Evolutionary conservation across 2,888 invertebrate species (phyloP).

Genomic region (Timema podura): DNA sequence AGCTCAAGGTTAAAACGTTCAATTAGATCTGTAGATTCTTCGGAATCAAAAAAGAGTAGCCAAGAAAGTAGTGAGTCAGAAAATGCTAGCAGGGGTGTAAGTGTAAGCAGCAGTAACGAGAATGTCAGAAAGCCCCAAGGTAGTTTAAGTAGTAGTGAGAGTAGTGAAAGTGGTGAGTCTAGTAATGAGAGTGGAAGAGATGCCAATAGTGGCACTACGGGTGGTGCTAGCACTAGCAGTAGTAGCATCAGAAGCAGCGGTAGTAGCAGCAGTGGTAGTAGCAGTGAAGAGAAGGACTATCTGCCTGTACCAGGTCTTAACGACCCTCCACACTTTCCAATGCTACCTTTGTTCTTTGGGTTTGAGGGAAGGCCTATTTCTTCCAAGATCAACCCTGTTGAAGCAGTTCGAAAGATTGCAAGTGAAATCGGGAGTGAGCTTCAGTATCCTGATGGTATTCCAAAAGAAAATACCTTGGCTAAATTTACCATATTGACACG

Average conservation of each 20-base stretch:
- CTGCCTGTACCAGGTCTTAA: conserved; percentile 24
- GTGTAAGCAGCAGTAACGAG: neutral
- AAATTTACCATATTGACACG: conserved; percentile 59
- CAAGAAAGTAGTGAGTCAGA: neutral
- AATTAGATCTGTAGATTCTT: no score
- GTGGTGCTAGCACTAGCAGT: conserved; percentile 20
- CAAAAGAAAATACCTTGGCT: conserved; percentile 54
- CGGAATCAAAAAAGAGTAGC: no score
- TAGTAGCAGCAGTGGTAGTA: neutral
- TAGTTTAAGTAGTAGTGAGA: no score
- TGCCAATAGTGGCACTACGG: conserved; percentile 31
- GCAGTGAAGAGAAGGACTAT: conserved; percentile 21
- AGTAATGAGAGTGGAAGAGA: conserved; percentile 29
- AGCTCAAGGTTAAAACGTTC: no score
- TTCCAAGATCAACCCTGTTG: conserved; percentile 37
- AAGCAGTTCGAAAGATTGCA: conserved; percentile 43
- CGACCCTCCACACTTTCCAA: conserved; percentile 26
- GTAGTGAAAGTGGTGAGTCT: neutral
- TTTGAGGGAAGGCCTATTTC: conserved; percentile 48
- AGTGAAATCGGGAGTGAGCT: conserved; percentile 58
- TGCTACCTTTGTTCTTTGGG: conserved; percentile 44
- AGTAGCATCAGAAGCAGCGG: conserved; percentile 27
- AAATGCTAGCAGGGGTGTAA: neutral
- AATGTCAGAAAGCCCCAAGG: neutral
- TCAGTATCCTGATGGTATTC: conserved; percentile 54